A percentile compares a stretch with the other conserved stretches of the same genome.
phyloP scores from a whole-genome alignment of 2,797 vertebrate species.

The Chloroceryle inda region DNA sequence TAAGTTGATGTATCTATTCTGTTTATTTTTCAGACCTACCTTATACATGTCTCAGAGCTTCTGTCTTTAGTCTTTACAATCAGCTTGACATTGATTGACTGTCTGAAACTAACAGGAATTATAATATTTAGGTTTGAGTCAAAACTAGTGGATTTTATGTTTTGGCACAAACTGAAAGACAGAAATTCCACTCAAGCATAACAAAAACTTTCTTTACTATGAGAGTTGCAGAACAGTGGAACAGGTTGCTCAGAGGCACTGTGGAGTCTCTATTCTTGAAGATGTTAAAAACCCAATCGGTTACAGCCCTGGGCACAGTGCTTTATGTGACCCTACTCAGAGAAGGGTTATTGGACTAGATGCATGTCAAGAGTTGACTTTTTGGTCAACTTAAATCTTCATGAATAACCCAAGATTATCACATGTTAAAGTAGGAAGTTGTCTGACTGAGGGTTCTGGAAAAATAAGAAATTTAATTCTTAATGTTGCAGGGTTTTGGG shows the following conservation, averaged over 20 bases:
- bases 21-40: background rate
- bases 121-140: background rate
- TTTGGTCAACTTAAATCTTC: background rate
- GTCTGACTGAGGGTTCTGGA: background rate
- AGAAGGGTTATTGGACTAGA: background rate
- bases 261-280: background rate
- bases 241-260: background rate
- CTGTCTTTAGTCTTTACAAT: background rate
- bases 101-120: background rate
- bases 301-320: background rate
- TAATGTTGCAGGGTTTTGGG: background rate
- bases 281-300: background rate
- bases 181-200: background rate
- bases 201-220: background rate
- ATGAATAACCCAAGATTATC: background rate
- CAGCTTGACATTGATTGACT: background rate
- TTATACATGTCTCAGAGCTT: background rate
- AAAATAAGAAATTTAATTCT: background rate
- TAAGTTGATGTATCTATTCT: background rate
- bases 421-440: background rate
- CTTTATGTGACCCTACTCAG: background rate
- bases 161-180: background rate
- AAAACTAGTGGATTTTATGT: background rate
- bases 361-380: background rate
- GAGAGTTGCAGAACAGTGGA: background rate